Evolutionary conservation across 2,888 invertebrate species (phyloP), one percentile per base, ranked within the genome.

Genomic region (Brenthis daphne): DNA sequence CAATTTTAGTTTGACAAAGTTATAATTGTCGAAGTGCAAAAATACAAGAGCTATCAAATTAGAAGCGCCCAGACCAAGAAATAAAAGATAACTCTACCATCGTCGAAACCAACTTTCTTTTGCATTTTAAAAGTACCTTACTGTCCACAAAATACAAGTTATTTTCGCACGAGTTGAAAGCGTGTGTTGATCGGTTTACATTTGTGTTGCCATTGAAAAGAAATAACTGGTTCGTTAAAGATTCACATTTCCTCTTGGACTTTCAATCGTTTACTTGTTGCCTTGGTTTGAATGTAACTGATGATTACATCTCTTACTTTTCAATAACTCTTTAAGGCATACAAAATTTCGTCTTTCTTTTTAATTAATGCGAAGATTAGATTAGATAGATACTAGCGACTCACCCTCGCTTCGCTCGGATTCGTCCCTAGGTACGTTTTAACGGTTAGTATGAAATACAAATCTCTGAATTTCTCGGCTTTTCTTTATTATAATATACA

Each of bases 151-250:
- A 58, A 70, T 74, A 72, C 64, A 57, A 70, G 48, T 43, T 14
- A 67, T 57, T 69, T 74, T 71, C 57, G 65, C 43, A 50, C 57
- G 56, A 48, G n/a, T 12, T n/a, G 14, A 48, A 16, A 43, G 56
- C 24, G 29, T 58, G 29, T 24, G 60, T 69, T 50, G 29, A 53
- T 64, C 51, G 67, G 64, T 70, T 70, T 75, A 77, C 72, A 73
- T 65, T 74, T 70, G 50, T 51, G 37, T 51, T 53, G 75, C 77
- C 76, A 76, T 77, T 77, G 74, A 80, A 80, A 68, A 78, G 73
- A 77, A 76, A 85, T 82, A 84, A 80, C 82, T 82, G 81, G 85
- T 87, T 89, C 88, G 89, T 90, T 88, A 88, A 83, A 86, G 80
- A 88, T 90, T 90, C 87, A 83, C 88, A 88, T 89, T 86, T 83